Base-by-base conservation (phyloP, 2,113 vertebrate species). In the Brachyhypopomus occidentalis region DNA sequence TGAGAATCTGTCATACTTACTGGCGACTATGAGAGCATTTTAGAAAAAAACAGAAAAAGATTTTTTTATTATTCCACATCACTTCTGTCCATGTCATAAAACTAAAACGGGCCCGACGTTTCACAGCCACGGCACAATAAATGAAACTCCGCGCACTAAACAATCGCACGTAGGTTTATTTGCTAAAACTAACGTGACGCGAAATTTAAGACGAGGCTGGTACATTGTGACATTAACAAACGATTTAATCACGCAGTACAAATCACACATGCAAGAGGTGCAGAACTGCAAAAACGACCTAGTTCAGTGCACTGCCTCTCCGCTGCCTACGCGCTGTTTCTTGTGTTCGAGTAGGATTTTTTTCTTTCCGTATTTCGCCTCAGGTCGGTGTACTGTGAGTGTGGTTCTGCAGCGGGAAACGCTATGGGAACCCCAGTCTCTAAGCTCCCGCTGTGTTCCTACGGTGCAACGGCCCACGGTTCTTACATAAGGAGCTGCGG, bases 401-500 rank as follows among this genome's bases (percentile, higher is more conserved):
- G 66, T n/a, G 52, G 14, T 70, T 58, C 30, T 34, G 63, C 64
- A 67, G 27, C 27, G 34, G 64, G 69, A 2, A 38, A 36, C 27
- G 64, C 64, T 67, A 27, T 67, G 64, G 64, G 45, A 78, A 58
- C 64, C n/a, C n/a, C 66, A 58, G 48, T 67, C 25, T 72, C n/a
- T 72, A 36, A 72, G 59, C 56, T 63, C 72, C 70, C 22, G 56
- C 41, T 64, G 14, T 30, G 41, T 27, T 30, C n/a, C 80, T 75
- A 41, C n/a, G 36, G 63, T 71, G 38, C 41, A 30, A 36, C 55
- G 78, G 70, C 75, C 75, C 71, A 82, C 76, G 7, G 41, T 41
- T 78, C 79, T 85, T 85, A 82, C 63, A 79, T 79, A 85, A 85
- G 71, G 27, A 8, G 5, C 70, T 70, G 8, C 45, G 75, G 71